Conservation (phyloP, 2,888 invertebrate genomes). For the Sussaba pulchella region DNA sequence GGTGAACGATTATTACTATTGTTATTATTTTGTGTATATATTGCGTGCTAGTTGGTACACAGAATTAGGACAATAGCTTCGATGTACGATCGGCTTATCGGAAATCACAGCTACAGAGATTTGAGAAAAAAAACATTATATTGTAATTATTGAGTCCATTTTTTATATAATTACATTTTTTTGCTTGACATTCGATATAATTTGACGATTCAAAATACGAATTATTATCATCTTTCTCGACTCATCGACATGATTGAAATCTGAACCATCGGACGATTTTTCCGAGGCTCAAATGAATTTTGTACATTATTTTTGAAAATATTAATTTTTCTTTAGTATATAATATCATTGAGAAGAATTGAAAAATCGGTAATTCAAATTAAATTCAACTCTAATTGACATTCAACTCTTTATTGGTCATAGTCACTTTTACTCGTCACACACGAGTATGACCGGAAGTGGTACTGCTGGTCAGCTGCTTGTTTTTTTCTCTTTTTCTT, state of each 20-base stretch:
- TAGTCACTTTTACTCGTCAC: not conserved
- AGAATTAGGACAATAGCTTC: not conserved
- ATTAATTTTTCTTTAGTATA: too few species aligned
- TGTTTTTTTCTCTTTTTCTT: not conserved
- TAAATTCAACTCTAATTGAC: not conserved
- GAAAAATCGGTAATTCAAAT: not conserved
- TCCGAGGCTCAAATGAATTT: too few species aligned
- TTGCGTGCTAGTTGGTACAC: not conserved
- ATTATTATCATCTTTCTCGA: too few species aligned
- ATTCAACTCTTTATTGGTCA: not conserved
- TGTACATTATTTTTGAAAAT: too few species aligned
- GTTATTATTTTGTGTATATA: slow-evolving; percentile 6
- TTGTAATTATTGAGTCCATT: too few species aligned
- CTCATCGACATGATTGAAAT: too few species aligned
- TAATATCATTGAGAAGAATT: not conserved
- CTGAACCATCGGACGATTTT: too few species aligned
- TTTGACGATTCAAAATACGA: too few species aligned
- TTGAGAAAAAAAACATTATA: not conserved
- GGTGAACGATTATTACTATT: not conserved
- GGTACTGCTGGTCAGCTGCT: not conserved
- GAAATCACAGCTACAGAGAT: not conserved
- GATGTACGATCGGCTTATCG: too few species aligned
- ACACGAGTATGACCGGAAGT: not conserved
- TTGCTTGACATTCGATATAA: too few species aligned
- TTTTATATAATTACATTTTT: too few species aligned